Evolutionary conservation across 37 sponge, comb jelly and placozoan species (phyloP).

Genomic region (Ianthella basta): DNA sequence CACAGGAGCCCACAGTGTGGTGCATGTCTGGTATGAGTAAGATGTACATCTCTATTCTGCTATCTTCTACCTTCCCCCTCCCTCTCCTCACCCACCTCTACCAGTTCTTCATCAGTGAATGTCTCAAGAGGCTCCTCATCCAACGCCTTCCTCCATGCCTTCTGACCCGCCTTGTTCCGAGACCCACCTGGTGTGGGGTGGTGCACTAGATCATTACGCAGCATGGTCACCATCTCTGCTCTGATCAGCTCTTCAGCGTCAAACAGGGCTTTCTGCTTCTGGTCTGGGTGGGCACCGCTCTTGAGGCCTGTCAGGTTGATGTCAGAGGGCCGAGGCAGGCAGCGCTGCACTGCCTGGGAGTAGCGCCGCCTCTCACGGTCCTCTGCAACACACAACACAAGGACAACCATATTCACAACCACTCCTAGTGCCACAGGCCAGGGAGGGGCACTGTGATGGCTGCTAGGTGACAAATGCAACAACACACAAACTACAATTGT

Average conservation of each 20-base stretch:
- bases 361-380: constrained; percentile 65
- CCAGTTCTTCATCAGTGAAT: constrained; percentile 68
- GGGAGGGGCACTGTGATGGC: neutral
- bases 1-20: too few relatives aligned
- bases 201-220: constrained; percentile 83
- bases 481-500: neutral
- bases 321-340: constrained; percentile 85
- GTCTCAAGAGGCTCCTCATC: constrained; percentile 47
- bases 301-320: constrained; percentile 81
- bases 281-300: constrained; percentile 76
- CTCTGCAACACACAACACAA: constrained; percentile 57
- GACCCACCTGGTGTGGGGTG: constrained; percentile 55
- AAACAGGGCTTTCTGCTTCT: constrained; percentile 69
- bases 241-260: constrained; percentile 96
- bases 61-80: too few relatives aligned
- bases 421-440: constrained; percentile 1
- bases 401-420: neutral
- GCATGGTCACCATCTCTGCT: constrained; percentile 83
- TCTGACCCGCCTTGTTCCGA: constrained; percentile 37
- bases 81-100: constrained; percentile 38
- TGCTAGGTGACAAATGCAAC: neutral
- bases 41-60: too few relatives aligned
- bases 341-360: constrained; percentile 84
- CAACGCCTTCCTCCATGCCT: constrained; percentile 52
- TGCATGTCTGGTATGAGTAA: too few relatives aligned